These are phyloP conservation scores for Batillaria attramentaria DNA, from an alignment of 1,140 invertebrate genomes.

Conservation along the genomic window DNA sequence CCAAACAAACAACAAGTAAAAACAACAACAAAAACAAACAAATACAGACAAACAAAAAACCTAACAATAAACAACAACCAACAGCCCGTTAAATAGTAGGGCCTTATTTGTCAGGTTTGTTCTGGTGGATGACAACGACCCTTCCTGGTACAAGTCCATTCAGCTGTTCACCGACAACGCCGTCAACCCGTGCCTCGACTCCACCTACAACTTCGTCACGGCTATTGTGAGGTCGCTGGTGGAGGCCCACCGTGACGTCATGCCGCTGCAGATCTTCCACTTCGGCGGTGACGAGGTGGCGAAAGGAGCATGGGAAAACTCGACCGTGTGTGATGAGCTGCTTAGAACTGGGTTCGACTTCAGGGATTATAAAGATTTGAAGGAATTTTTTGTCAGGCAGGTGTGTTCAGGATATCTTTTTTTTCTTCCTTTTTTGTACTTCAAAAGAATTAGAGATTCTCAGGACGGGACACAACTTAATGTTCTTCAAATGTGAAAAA, in stretches of 20 bases:
- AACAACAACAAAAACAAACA: no score
- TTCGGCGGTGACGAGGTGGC: slow-evolving; percentile 69
- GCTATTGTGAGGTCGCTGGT: slow-evolving; percentile 46
- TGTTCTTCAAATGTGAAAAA: no score
- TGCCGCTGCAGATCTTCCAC: slow-evolving; percentile 61
- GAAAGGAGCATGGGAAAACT: slow-evolving; percentile 52
- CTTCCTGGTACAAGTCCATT: slow-evolving; percentile 52
- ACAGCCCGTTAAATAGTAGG: no score
- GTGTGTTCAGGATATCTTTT: no score
- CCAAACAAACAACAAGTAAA: no score
- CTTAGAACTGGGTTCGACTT: slow-evolving; percentile 30
- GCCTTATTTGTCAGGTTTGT: slow-evolving; percentile 37
- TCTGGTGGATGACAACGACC: slow-evolving; percentile 53
- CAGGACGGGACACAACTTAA: no score
- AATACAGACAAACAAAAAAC: no score
- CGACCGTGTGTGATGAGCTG: slow-evolving; percentile 47
- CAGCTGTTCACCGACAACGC: slow-evolving; percentile 64
- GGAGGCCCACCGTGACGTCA: slow-evolving; percentile 51
- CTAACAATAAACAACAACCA: no score
- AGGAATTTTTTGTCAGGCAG: slow-evolving; percentile 47
- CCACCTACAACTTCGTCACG: slow-evolving; percentile 59
- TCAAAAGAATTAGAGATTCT: background rate
- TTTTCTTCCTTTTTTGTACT: background rate
- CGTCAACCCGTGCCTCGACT: slow-evolving; percentile 65
- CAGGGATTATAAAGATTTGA: slow-evolving; percentile 37